These are phyloP conservation scores for Acleris emargana DNA, from an alignment of 2,888 invertebrate species.

Conservation along the genomic window DNA sequence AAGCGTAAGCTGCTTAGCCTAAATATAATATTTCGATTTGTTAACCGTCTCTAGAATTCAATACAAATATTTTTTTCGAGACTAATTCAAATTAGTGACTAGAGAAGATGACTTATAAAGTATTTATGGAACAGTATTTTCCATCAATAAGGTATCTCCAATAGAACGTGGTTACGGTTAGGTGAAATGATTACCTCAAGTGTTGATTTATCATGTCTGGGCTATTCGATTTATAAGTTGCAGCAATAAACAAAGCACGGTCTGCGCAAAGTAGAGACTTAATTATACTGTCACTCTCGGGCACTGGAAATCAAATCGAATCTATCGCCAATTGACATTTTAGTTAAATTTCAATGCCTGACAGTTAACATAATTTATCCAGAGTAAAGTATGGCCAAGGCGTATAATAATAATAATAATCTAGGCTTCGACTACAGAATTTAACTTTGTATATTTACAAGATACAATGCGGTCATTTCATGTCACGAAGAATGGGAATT, in stretches of 20 bases:
- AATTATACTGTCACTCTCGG: conserved; percentile 66
- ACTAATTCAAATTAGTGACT: too few relatives aligned
- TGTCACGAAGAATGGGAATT: too few relatives aligned
- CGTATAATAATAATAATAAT: conserved; percentile 1
- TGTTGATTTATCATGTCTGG: conserved; percentile 66
- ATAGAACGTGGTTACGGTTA: conserved; percentile 16
- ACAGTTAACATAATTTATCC: conserved; percentile 29
- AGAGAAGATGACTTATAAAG: too few relatives aligned
- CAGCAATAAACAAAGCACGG: conserved; percentile 64
- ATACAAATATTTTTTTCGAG: too few relatives aligned
- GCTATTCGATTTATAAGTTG: conserved; percentile 55
- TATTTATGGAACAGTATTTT: too few relatives aligned
- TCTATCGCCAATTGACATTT: conserved; percentile 56
- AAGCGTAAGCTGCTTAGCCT: not conserved
- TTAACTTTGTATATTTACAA: not conserved
- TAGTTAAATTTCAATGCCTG: conserved; percentile 35
- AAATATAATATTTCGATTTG: not conserved
- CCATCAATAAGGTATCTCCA: not conserved
- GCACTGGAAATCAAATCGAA: conserved; percentile 60
- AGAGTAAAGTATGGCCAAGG: not conserved
- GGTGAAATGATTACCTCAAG: conserved; percentile 31
- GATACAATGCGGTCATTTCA: not conserved
- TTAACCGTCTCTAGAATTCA: too few relatives aligned
- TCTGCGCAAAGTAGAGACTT: conserved; percentile 58
- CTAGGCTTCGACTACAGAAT: not conserved